Evolutionary conservation across 2,797 vertebrate species (phyloP).

Genomic region (Lagodon rhomboides): DNA sequence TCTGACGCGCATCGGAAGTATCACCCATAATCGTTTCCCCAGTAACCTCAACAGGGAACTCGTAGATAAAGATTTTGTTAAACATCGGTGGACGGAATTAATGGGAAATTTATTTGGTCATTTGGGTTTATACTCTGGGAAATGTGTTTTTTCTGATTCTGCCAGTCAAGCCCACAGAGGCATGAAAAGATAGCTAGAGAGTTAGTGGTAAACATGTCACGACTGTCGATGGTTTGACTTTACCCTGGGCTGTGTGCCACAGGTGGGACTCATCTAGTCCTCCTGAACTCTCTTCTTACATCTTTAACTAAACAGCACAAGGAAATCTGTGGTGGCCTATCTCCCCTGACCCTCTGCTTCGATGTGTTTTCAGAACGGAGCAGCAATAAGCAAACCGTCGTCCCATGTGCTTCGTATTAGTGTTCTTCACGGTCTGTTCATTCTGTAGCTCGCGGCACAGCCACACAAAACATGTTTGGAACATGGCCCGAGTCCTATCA

Average conservation of each 20-base stretch:
- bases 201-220: neutral
- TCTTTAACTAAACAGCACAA: conserved; percentile 41
- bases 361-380: conserved; percentile 46
- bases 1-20: too few relatives aligned
- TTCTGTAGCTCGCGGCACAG: conserved; percentile 20
- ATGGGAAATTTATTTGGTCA: neutral
- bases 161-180: neutral
- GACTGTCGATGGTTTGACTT: neutral
- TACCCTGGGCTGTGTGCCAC: conserved; percentile 3
- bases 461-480: conserved; percentile 18
- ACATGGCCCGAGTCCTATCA: neutral
- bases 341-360: conserved; percentile 26
- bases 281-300: conserved; percentile 22
- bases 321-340: conserved; percentile 21
- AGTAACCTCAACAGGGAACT: neutral
- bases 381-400: conserved; percentile 51
- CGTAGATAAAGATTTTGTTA: too few relatives aligned
- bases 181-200: neutral
- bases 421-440: conserved; percentile 34
- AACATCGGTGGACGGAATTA: too few relatives aligned
- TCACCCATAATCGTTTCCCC: too few relatives aligned
- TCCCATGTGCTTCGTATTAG: conserved; percentile 59
- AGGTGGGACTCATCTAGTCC: conserved; percentile 36
- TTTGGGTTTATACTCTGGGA: neutral
- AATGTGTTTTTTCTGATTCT: neutral